Percentiles rank a stretch among this genome's conserved stretches.
These are phyloP conservation scores for Loriculus beryllinus DNA, from an alignment of 2,797 vertebrate genomes.

Conservation along the genomic window DNA sequence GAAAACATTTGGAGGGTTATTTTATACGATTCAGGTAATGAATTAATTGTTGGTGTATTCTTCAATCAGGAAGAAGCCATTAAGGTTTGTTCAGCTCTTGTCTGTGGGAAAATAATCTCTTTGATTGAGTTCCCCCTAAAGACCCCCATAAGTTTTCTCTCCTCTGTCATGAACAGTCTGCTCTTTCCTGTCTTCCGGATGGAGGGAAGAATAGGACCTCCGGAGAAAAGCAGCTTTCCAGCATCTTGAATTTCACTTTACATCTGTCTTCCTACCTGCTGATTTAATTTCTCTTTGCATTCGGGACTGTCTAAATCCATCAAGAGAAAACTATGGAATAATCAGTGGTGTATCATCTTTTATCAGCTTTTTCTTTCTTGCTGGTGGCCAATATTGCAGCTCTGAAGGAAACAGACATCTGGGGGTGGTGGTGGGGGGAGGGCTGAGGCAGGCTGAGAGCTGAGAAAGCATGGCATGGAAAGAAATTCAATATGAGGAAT, in stretches of 20 bases:
- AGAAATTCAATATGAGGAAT: constrained; percentile 21
- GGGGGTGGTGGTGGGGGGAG: neutral
- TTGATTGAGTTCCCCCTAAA: constrained; percentile 84
- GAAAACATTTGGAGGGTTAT: constrained; percentile 22
- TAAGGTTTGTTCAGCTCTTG: constrained; percentile 67
- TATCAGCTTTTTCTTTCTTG: neutral
- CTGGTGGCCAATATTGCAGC: neutral
- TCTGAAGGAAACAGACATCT: neutral
- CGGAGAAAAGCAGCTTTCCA: constrained; percentile 79
- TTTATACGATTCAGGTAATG: constrained; percentile 51
- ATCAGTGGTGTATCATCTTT: neutral
- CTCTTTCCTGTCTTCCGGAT: constrained; percentile 82
- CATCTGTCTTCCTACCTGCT: constrained; percentile 65
- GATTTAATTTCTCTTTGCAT: constrained; percentile 54
- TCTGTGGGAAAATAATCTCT: constrained; percentile 81
- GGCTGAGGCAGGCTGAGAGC: neutral
- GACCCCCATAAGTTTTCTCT: constrained; percentile 80
- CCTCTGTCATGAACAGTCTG: constrained; percentile 72
- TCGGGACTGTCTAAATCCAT: neutral
- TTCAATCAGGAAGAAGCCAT: constrained; percentile 72
- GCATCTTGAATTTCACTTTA: constrained; percentile 92
- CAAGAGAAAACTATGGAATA: neutral
- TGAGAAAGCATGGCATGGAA: neutral
- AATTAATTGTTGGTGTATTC: constrained; percentile 77
- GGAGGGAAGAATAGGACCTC: constrained; percentile 75